Percentiles rank a stretch among this genome's conserved stretches.
Conservation (phyloP, 2,888 invertebrate genomes). For the Saturnia pavonia region DNA sequence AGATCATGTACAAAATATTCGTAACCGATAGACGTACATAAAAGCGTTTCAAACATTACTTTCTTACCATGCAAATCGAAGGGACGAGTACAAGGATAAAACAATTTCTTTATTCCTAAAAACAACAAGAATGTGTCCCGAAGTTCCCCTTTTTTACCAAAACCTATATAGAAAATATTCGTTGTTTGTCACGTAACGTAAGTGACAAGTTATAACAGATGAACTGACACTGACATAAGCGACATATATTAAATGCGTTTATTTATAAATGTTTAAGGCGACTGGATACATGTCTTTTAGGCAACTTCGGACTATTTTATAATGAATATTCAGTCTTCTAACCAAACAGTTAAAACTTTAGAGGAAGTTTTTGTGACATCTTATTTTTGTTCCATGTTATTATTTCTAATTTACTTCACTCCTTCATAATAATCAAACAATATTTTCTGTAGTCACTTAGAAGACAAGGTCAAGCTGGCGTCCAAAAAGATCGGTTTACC, state of each 20-base stretch:
- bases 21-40: constrained; percentile 15
- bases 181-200: background rate
- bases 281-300: background rate
- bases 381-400: too few relatives aligned
- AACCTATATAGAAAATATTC: background rate
- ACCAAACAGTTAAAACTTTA: too few relatives aligned
- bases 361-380: too few relatives aligned
- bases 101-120: background rate
- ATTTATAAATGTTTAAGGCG: background rate
- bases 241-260: background rate
- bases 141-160: background rate
- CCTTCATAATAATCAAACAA: too few relatives aligned
- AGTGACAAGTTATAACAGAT: too few relatives aligned
- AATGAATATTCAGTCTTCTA: too few relatives aligned
- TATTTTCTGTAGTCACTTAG: too few relatives aligned
- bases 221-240: background rate
- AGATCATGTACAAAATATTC: constrained; percentile 36
- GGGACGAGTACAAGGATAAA: background rate
- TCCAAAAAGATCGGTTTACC: too few relatives aligned
- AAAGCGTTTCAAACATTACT: background rate
- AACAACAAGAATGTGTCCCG: background rate
- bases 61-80: background rate
- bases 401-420: too few relatives aligned
- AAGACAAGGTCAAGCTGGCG: too few relatives aligned
- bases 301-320: background rate